Evolutionary conservation across 2,888 invertebrate species (phyloP).

Genomic region (Ectropis crepuscularia): DNA sequence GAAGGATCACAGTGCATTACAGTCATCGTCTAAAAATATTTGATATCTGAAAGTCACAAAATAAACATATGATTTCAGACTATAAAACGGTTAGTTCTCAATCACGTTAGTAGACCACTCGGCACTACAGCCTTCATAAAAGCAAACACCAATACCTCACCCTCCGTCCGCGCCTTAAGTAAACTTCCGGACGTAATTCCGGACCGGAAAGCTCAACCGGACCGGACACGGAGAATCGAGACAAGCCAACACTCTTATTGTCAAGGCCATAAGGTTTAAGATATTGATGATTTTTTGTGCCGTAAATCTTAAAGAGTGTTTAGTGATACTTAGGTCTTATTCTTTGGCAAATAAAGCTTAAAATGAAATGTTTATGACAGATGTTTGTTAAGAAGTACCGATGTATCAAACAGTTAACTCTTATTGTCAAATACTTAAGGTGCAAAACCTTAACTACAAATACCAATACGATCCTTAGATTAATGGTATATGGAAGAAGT

Average conservation of each 20-base stretch:
- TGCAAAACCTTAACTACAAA: too few relatives aligned
- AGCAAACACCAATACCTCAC: conserved; percentile 24
- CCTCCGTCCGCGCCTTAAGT: conserved; percentile 28
- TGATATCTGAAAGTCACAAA: too few relatives aligned
- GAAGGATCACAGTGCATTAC: too few relatives aligned
- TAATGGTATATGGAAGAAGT: too few relatives aligned
- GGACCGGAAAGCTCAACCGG: conserved; percentile 34
- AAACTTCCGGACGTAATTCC: conserved; percentile 37
- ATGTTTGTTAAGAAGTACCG: too few relatives aligned
- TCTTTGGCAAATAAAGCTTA: neutral
- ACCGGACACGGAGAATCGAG: conserved; percentile 32
- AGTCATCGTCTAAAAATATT: too few relatives aligned
- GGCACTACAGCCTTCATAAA: conserved; percentile 3
- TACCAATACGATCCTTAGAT: too few relatives aligned
- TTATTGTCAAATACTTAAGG: too few relatives aligned
- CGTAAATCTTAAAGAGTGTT: conserved; percentile 16
- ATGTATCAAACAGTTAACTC: too few relatives aligned
- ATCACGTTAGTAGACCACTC: neutral
- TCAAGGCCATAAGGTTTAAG: conserved; percentile 6
- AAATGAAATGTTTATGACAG: too few relatives aligned
- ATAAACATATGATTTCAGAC: too few relatives aligned
- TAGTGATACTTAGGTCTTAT: conserved; percentile 26
- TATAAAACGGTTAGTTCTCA: too few relatives aligned
- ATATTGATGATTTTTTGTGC: neutral
- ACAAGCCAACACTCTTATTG: conserved; percentile 14